These are phyloP conservation scores for Labrus mixtus DNA, from an alignment of 2,113 vertebrate genomes.

Conservation along the genomic window DNA sequence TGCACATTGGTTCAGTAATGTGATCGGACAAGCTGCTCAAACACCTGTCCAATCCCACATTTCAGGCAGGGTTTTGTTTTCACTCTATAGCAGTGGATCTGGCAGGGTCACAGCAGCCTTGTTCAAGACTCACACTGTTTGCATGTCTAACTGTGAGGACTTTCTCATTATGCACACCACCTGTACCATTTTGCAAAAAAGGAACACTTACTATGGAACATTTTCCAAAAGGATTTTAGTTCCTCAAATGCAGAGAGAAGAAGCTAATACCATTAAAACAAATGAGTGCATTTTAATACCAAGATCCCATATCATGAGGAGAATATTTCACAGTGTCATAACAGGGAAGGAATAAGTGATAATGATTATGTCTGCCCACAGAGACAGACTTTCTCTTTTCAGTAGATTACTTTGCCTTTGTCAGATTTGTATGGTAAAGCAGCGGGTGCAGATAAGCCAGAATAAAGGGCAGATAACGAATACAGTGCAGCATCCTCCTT, in stretches of 20 bases:
- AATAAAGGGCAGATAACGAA: constrained; percentile 75
- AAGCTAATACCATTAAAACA: constrained; percentile 26
- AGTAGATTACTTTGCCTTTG: constrained; percentile 71
- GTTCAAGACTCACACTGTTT: constrained; percentile 81
- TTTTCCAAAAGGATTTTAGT: constrained; percentile 47
- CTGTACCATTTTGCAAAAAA: constrained; percentile 70
- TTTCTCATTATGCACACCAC: constrained; percentile 76
- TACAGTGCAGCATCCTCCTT: constrained; percentile 69
- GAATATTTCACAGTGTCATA: constrained; percentile 44
- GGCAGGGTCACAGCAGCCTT: constrained; percentile 79
- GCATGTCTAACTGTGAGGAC: constrained; percentile 72
- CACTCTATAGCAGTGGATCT: constrained; percentile 74
- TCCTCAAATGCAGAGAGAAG: constrained; percentile 29
- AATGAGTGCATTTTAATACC: constrained; percentile 22
- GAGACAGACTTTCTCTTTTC: constrained; percentile 59
- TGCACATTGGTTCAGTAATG: constrained; percentile 79
- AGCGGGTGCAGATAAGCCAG: constrained; percentile 67
- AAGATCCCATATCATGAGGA: constrained; percentile 47
- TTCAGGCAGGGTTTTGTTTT: constrained; percentile 80
- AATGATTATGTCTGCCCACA: constrained; percentile 58
- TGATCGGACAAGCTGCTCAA: constrained; percentile 85
- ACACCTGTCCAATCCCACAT: constrained; percentile 83
- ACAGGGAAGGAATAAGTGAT: constrained; percentile 37
- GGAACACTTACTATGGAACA: constrained; percentile 39
- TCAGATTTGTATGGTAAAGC: constrained; percentile 73